Base-by-base conservation (phyloP, 2,797 vertebrate species). In the Phrynocephalus vlangalii region DNA sequence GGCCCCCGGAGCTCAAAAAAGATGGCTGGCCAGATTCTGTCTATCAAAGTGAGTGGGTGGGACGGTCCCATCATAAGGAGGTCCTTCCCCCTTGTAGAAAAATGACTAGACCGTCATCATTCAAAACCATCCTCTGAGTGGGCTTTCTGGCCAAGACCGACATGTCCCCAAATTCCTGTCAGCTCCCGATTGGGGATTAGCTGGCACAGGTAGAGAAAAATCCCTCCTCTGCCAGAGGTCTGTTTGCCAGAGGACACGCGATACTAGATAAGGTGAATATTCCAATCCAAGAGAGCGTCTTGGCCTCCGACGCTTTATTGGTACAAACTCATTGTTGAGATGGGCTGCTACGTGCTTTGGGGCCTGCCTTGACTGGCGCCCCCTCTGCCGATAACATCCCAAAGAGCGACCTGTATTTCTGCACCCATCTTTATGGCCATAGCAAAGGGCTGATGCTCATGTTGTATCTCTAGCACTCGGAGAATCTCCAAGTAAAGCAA, bases 1-100 rank as follows among this genome's bases (percentile, higher is more conserved):
- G 56, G 38, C 24, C 56, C 22, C n/a, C 38, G 6, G 50, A 52
- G 50, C 50, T 67, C 66, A 56, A 48, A 1, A 28, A 67, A 26
- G 26, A 66, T 38, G 85, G 16, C 52, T 89, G 89, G 88, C 66
- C 88, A 84, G 20, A 67, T 22, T 5, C 50, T 52, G 50, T 52
- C 50, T 7, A 6, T 52, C 52, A 52, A 52, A 11, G 52, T 52
- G 52, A 52, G 52, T 11, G 8, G 52, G 52, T 5, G 52, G 52
- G 52, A 52, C 52, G 11, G 6, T 44, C 38, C 52, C 52, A 9
- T 1, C 11, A 9, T 11, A 52, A 52, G 52, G 52, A 52, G 52
- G 52, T 11, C 52, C 52, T 11, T 1, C 52, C 52, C 52, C 8
- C 9, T 11, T 11, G 11, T 52, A 9, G 52, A 11, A 8, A 52